Conservation (phyloP, 2,113 vertebrate genomes). For the Tachysurus vachellii region DNA sequence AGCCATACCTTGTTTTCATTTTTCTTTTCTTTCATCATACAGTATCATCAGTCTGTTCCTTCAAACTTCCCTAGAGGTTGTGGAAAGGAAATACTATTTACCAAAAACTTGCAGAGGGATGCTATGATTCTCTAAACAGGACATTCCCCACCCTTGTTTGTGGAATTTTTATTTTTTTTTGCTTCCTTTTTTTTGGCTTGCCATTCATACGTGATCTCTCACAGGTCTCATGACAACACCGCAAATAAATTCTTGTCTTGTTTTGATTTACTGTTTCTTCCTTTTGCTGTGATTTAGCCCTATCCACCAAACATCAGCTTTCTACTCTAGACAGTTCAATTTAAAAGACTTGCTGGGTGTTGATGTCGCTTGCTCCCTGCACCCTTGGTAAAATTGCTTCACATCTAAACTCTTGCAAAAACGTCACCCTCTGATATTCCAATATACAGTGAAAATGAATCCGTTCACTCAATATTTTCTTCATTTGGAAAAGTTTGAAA, state of each 20-base stretch:
- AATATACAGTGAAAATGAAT: neutral
- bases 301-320: neutral
- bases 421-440: neutral
- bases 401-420: neutral
- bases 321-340: neutral
- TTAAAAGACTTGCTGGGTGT: neutral
- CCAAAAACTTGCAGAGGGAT: constrained; percentile 46
- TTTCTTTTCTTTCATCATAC: constrained; percentile 31
- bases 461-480: neutral
- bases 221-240: neutral
- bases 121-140: constrained; percentile 58
- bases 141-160: constrained; percentile 57
- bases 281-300: neutral
- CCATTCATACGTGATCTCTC: constrained; percentile 10
- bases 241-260: neutral
- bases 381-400: neutral
- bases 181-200: constrained; percentile 12
- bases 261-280: constrained; percentile 3
- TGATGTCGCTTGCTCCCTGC: neutral
- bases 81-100: constrained; percentile 58
- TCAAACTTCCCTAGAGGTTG: constrained; percentile 41
- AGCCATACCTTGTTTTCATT: neutral
- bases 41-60: constrained; percentile 45
- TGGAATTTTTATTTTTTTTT: constrained; percentile 8
- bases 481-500: neutral